Percentiles rank a stretch among this genome's conserved stretches.
These are phyloP conservation scores for Pristionchus mayeri DNA, from an alignment of 2,888 invertebrate species.

Conservation along the genomic window DNA sequence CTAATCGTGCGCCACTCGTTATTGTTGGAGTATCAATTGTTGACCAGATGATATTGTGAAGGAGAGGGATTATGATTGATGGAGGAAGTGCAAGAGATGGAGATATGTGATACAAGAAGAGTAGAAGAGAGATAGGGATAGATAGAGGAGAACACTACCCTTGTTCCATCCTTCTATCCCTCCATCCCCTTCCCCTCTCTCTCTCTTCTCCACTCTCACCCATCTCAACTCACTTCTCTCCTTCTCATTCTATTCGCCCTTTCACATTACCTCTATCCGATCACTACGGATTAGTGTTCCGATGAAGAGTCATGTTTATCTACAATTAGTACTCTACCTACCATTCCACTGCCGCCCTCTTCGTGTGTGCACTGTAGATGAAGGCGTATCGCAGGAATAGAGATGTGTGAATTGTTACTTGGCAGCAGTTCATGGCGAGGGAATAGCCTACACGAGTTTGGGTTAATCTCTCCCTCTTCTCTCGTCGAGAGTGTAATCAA, in stretches of 20 bases:
- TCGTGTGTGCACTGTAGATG: slow-evolving; percentile 19
- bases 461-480: slow-evolving; percentile 5
- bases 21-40: background rate
- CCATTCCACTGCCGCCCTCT: background rate
- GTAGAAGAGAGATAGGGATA: too few relatives aligned
- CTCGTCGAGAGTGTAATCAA: slow-evolving; percentile 26
- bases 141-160: slow-evolving; percentile 29
- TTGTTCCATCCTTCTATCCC: slow-evolving; percentile 18
- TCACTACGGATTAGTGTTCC: slow-evolving; percentile 34
- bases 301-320: slow-evolving; percentile 16
- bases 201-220: slow-evolving; percentile 1
- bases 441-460: background rate
- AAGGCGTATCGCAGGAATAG: background rate
- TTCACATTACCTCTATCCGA: background rate
- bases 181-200: background rate
- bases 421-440: background rate
- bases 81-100: slow-evolving; percentile 12
- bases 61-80: slow-evolving; percentile 20
- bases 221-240: slow-evolving; percentile 27
- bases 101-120: background rate
- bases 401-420: background rate
- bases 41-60: background rate
- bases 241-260: slow-evolving; percentile 27
- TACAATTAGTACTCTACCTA: background rate
- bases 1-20: background rate